Base-by-base conservation (phyloP, 1,140 invertebrate species). In the Lasaia peninsularis region DNA sequence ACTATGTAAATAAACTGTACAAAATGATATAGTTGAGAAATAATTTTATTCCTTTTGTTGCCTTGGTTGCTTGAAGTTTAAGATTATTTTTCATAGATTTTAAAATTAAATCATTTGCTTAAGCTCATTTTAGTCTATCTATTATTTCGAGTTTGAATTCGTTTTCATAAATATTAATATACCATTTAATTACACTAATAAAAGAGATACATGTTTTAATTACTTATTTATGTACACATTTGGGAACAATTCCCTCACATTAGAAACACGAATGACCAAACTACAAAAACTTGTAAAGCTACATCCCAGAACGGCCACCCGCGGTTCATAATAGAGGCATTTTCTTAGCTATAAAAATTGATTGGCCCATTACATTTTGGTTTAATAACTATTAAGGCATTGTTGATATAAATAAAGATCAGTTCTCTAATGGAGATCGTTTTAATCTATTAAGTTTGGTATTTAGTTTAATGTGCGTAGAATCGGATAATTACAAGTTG, bases 311-410 rank as follows among this genome's bases (percentile, higher is more conserved):
- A 8, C 62, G 76, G 66, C 75, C 77, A 80, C 75, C 75, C 77
- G 71, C 62, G 65, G 71, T 56, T 58, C 32, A 18, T 48, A 63
- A 70, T 64, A 64, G 56, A 63, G 67, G 63, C 59, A 58, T 67
- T 72, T 65, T 68, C 53, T 74, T 65, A 62, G 65, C 75, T 71
- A 86, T 81, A 85, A 82, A 85, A 87, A 80, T 80, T 82, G 70
- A 87, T 84, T 71, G 69, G 64, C 72, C 37, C 63, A 77, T 81
- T 78, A 76, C 65, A 58, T 63, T 62, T 67, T 31, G 65, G 69
- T 58, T 78, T 84, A 80, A 76, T 78, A 77, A 77, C 72, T 76
- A 83, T 86, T 78, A 80, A 77, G 40, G 40, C 40, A 69, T 50
- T 66, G 73, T 82, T 80, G 75, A 75, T 75, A 72, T 78, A 78